These are phyloP conservation scores for Sterna hirundo DNA, from an alignment of 2,113 vertebrate genomes.

Conservation along the genomic window DNA sequence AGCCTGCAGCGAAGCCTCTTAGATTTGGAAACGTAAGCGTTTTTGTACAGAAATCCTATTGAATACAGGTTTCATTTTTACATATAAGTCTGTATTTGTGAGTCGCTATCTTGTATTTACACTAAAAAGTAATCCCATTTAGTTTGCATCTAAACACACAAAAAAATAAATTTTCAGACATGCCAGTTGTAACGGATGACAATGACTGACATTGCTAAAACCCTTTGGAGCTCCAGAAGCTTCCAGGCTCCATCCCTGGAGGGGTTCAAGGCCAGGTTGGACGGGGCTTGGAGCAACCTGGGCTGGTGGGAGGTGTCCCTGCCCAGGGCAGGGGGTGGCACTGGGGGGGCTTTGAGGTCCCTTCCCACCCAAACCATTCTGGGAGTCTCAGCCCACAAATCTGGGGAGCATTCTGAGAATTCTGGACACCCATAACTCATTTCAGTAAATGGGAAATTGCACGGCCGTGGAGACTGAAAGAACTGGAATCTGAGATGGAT, in stretches of 20 bases:
- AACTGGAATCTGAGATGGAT: background rate
- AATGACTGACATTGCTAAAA: background rate
- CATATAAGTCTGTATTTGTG: background rate
- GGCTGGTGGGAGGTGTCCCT: background rate
- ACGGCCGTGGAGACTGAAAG: background rate
- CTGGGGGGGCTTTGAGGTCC: background rate
- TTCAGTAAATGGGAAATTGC: background rate
- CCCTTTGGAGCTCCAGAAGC: background rate
- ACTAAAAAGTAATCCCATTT: background rate
- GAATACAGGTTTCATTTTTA: background rate
- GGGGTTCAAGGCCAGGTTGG: background rate
- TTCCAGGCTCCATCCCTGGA: background rate
- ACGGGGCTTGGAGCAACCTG: background rate
- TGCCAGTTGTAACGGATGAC: background rate
- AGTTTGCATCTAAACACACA: background rate
- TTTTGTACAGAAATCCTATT: background rate
- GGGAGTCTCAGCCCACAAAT: background rate
- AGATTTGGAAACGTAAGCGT: background rate
- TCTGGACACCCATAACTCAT: background rate
- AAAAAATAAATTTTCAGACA: background rate
- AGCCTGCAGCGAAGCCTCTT: background rate
- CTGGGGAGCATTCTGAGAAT: background rate
- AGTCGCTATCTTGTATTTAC: background rate
- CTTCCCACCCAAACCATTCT: background rate
- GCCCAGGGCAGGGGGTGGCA: background rate